Evolutionary conservation across 2,888 invertebrate species (phyloP), one percentile per base, ranked within the genome.

Genomic region (Drosophila macrothrix): DNA sequence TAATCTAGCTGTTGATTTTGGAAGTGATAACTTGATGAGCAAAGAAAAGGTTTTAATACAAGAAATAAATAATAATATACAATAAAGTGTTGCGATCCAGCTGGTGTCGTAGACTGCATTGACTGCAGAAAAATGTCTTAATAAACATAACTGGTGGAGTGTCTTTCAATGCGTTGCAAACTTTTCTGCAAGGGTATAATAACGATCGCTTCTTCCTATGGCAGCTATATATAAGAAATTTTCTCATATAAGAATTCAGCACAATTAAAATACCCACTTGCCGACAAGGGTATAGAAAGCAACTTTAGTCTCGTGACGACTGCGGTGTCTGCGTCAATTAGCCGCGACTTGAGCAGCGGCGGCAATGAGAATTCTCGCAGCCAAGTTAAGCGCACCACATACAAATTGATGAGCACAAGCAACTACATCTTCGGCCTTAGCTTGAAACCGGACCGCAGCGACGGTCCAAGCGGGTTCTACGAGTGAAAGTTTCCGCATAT

Each of bases 271-370:
- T 16, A 46, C 46, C 46, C 46, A 16, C 9, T 46, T 16, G 46
- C 16, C 25, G 9, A 22, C 4, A 22, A 46, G 46, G 16, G 46
- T 25, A 46, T 19, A 4, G 6, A 58, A 39, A 55, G 16, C 46
- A 69, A 25, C 9, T 69, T 59, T 25, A 37, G 65, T 37, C 66
- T 78, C 75, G 74, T 73, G 53, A 65, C 70, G 65, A 39, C 55
- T 76, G 78, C 73, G 83, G 80, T 80, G 80, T 82, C 73, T 78
- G 67, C 71, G 75, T 76, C 80, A 82, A 84, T 82, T 83, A 83
- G 80, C 67, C 29, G 55, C 55, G 50, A 53, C 58, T 62, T 60
- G 53, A 37, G 41, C 60, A 67, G 37, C 35, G 55, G 37, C 33
- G 65, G 56, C 76, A 69, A 61, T 68, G 80, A 75, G 69, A 84